Conservation (phyloP, 1,140 invertebrate species). For the Aporrectodea caliginosa region DNA sequence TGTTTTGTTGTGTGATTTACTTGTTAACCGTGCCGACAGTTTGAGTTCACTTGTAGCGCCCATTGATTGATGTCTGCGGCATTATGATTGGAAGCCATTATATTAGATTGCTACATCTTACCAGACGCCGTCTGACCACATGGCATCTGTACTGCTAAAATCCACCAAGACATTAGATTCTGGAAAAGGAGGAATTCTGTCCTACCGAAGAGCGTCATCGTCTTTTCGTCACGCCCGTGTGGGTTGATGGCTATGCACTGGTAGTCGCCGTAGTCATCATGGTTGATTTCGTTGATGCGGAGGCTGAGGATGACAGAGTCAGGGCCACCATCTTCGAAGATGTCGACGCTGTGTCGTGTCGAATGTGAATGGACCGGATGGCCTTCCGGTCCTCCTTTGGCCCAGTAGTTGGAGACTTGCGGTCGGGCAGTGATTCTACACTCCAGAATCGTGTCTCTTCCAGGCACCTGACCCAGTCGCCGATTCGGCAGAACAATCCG, state of each 20-base stretch:
- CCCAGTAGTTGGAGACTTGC: slow-evolving; percentile 79
- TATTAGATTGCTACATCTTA: too few species aligned
- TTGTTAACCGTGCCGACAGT: too few species aligned
- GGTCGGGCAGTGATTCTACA: slow-evolving; percentile 86
- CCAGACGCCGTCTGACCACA: too few species aligned
- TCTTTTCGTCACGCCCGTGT: slow-evolving; percentile 77
- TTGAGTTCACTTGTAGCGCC: too few species aligned
- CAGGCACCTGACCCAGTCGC: slow-evolving; percentile 39
- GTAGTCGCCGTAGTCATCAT: slow-evolving; percentile 78
- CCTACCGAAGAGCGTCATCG: slow-evolving; percentile 79
- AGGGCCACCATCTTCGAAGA: slow-evolving; percentile 63
- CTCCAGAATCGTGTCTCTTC: slow-evolving; percentile 63
- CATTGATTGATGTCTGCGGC: too few species aligned
- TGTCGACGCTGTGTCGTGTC: slow-evolving; percentile 66
- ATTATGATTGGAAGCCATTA: too few species aligned
- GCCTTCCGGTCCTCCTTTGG: slow-evolving; percentile 67
- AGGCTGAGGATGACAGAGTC: slow-evolving; percentile 81
- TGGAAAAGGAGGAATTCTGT: slow-evolving; percentile 14
- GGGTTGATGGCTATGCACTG: slow-evolving; percentile 86
- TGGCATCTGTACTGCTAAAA: too few species aligned
- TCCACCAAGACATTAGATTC: too few species aligned
- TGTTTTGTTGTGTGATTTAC: too few species aligned
- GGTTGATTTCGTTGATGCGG: slow-evolving; percentile 71
- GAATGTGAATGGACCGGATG: slow-evolving; percentile 58
- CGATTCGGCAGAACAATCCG: slow-evolving; percentile 40